These are phyloP conservation scores for Mixornis gularis DNA, from an alignment of 2,113 vertebrate genomes.

Conservation along the genomic window DNA sequence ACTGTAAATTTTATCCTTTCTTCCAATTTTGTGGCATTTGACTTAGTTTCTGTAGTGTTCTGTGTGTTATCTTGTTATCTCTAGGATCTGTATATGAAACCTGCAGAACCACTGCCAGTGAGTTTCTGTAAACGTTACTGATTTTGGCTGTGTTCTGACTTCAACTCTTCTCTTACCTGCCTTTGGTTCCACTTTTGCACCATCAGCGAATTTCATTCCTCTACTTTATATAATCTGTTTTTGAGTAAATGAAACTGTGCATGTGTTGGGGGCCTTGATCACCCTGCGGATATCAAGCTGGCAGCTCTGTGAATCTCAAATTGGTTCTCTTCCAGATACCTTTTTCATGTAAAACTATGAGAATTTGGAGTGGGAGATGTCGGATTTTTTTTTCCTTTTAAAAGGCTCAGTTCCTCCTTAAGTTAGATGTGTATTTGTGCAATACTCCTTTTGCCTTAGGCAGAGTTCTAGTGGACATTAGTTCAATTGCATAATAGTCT, in stretches of 20 bases:
- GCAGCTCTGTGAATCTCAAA: not conserved
- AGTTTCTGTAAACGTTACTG: not conserved
- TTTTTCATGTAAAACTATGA: not conserved
- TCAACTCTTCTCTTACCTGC: not conserved
- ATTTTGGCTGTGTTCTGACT: not conserved
- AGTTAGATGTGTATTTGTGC: not conserved
- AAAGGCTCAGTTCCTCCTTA: not conserved
- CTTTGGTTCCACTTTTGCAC: not conserved
- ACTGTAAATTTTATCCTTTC: not conserved
- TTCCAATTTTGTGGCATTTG: not conserved
- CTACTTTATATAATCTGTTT: not conserved
- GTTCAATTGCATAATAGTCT: not conserved
- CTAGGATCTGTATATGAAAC: not conserved
- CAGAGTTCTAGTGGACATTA: not conserved
- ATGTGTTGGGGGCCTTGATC: not conserved
- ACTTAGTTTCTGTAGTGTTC: not conserved
- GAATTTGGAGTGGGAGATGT: not conserved
- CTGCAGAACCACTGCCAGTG: not conserved
- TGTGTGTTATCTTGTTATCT: not conserved
- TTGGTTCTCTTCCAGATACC: not conserved
- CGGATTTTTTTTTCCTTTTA: not conserved
- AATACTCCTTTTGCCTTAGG: not conserved
- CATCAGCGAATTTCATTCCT: constrained; percentile 15
- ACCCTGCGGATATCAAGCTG: not conserved
- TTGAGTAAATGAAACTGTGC: not conserved